These are phyloP conservation scores for Anoplophora glabripennis DNA, from an alignment of 1,140 invertebrate species.

Conservation along the genomic window DNA sequence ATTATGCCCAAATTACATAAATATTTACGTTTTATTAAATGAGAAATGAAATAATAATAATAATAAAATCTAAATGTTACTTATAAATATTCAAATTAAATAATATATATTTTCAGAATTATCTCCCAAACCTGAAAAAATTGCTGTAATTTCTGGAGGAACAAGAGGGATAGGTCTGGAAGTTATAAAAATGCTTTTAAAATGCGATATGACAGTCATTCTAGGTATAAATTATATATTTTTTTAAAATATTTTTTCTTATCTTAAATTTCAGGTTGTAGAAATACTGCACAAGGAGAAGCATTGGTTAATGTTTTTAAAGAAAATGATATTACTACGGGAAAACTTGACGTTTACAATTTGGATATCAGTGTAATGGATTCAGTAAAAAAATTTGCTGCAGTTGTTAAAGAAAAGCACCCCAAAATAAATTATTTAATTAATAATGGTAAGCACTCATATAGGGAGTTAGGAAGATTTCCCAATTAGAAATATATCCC, in stretches of 20 bases:
- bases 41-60: too few species aligned
- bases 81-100: not conserved
- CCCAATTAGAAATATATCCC: too few species aligned
- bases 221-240: conserved; percentile 64
- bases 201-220: conserved; percentile 79
- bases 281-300: conserved; percentile 61
- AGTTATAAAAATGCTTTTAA: conserved; percentile 73
- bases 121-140: conserved; percentile 57
- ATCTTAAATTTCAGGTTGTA: conserved; percentile 57
- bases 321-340: conserved; percentile 52
- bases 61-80: too few species aligned
- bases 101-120: conserved; percentile 50
- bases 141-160: conserved; percentile 86
- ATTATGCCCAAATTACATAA: not conserved
- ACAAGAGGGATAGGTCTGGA: conserved; percentile 81
- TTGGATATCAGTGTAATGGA: conserved; percentile 61
- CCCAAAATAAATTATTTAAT: conserved; percentile 70
- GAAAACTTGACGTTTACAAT: conserved; percentile 53
- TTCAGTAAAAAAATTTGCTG: conserved; percentile 74
- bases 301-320: conserved; percentile 55
- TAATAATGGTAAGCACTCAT: conserved; percentile 77
- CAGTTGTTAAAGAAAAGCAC: conserved; percentile 61
- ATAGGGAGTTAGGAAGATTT: too few species aligned
- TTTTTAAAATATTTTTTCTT: not conserved
- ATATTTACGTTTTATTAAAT: too few species aligned